phyloP scores from a whole-genome alignment of 1,140 invertebrate genomes.

The Leptestheria dahalacensis region DNA sequence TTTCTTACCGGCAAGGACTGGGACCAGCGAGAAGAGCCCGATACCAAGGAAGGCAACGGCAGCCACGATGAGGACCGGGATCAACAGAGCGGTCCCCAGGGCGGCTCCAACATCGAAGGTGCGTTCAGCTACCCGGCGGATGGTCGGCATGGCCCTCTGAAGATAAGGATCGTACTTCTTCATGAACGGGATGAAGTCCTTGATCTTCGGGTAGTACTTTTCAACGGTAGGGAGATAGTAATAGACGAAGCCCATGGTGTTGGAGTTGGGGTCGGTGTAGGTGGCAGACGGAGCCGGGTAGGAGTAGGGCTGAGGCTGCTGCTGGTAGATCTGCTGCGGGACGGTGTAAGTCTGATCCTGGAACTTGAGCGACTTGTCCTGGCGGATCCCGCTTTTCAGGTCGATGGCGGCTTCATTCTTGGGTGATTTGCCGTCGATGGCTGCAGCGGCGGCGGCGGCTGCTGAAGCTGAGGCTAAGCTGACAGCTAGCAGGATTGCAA shows the following conservation, averaged over 20 bases:
- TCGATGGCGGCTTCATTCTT: neutral
- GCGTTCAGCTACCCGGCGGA: constrained; percentile 4
- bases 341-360: neutral
- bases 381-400: neutral
- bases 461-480: too few relatives aligned
- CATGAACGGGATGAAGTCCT: constrained; percentile 14
- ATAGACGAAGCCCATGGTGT: constrained; percentile 16
- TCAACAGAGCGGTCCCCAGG: neutral
- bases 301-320: neutral
- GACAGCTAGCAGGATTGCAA: too few relatives aligned
- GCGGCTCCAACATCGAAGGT: constrained; percentile 2
- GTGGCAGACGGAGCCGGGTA: neutral
- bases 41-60: constrained; percentile 5
- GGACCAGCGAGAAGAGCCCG: constrained; percentile 2
- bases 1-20: neutral
- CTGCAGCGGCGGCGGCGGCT: neutral
- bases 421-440: neutral
- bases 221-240: constrained; percentile 15
- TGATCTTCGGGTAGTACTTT: constrained; percentile 15
- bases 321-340: neutral
- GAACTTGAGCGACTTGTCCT: neutral
- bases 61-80: constrained; percentile 1
- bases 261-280: constrained; percentile 11
- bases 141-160: neutral
- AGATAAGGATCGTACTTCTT: neutral